phyloP scores from a whole-genome alignment of 2,888 invertebrate genomes.

The Drosophila trichaetosa region DNA sequence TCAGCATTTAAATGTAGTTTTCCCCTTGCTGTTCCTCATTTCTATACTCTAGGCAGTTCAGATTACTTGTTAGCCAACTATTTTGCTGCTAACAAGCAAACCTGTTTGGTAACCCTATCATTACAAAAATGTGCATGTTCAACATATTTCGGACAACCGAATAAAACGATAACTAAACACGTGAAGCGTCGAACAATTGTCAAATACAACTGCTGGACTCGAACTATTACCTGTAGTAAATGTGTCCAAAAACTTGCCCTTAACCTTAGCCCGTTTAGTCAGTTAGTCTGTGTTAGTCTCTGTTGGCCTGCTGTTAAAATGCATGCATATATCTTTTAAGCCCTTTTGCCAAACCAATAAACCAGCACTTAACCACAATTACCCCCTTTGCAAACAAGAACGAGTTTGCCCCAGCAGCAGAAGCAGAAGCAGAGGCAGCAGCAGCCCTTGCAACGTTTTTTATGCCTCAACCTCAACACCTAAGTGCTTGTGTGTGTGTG shows the following conservation, averaged over 20 bases:
- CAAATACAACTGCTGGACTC: slow-evolving; percentile 36
- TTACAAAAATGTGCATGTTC: slow-evolving; percentile 58
- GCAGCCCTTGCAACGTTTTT: slow-evolving; percentile 64
- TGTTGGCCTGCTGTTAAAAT: slow-evolving; percentile 52
- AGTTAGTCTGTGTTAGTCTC: slow-evolving; percentile 28
- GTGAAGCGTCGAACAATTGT: slow-evolving; percentile 33
- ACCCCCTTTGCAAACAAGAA: slow-evolving; percentile 75
- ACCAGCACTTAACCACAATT: slow-evolving; percentile 82
- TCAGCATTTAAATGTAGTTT: not conserved
- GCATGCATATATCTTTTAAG: slow-evolving; percentile 69
- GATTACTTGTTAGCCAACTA: slow-evolving; percentile 20
- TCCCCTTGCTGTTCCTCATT: not conserved
- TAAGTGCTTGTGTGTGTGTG: slow-evolving; percentile 32
- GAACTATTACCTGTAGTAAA: slow-evolving; percentile 3
- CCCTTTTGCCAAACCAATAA: slow-evolving; percentile 79
- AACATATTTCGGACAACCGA: slow-evolving; percentile 34
- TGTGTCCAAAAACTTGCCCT: slow-evolving; percentile 48
- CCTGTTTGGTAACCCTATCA: slow-evolving; percentile 43
- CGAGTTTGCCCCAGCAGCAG: slow-evolving; percentile 38
- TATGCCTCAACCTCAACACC: slow-evolving; percentile 41
- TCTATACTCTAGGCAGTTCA: not conserved
- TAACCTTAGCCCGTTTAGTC: slow-evolving; percentile 59
- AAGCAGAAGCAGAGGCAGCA: slow-evolving; percentile 28
- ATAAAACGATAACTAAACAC: slow-evolving; percentile 20
- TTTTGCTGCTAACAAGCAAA: not conserved